Base-by-base conservation (phyloP, 2,888 invertebrate genomes). In the Tortrix viridana region DNA sequence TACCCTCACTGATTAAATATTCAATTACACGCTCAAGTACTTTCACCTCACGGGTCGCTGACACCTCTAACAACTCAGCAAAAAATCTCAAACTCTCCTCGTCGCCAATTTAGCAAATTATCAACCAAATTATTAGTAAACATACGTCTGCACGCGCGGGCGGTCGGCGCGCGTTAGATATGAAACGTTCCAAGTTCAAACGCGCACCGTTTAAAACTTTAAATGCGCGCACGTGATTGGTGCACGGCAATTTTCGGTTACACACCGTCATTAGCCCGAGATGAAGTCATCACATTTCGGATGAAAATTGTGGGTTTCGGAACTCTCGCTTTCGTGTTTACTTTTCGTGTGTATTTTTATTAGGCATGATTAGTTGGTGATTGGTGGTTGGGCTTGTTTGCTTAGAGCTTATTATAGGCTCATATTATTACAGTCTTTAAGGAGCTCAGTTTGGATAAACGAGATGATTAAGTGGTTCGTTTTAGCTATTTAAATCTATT, bases 211-310 rank as follows among this genome's bases (percentile, higher is more conserved):
- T 78, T 73, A n/a, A n/a, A n/a, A n/a, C n/a, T n/a, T n/a, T n/a
- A 73, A 77, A 74, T 68, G 68, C 66, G 68, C 71, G 71, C 71
- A 74, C 84, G 79, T 79, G 85, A 85, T 85, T 80, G 85, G 83
- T 80, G 79, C 82, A 76, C 80, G 74, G 74, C 75, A 75, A 81
- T 83, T 82, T 78, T 68, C 73, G 71, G 70, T 62, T 69, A 73
- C 68, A 71, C 77, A 74, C 82, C 84, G 80, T 89, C 73, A 89
- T 90, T 91, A 90, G 46, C 66, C 67, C 65, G 76, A 80, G 85
- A 90, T 89, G 85, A 85, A 90, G 90, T 85, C 86, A 89, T 90
- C 85, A 86, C 84, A 82, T 78, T 82, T 79, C 77, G 79, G 78
- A 82, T 81, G 76, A 74, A 88, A 89, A 88, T 88, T 86, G 81